Evolutionary conservation across 2,888 invertebrate species (phyloP), one percentile per base, ranked within the genome.

Genomic region (Hartigia nigra): DNA sequence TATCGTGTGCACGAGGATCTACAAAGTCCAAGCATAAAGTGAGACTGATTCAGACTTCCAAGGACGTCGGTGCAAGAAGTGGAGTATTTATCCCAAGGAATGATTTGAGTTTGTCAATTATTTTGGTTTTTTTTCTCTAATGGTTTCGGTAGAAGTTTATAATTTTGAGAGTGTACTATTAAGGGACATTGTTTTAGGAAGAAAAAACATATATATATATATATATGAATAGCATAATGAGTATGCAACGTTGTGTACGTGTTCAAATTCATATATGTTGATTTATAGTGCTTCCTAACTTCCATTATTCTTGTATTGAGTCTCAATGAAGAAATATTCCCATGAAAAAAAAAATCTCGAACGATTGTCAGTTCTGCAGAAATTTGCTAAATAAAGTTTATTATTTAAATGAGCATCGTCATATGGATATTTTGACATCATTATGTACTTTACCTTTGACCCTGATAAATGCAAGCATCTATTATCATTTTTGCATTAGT

Each of bases 1-100:
- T 87, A 93, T 96, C 75, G 95, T 94, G 81, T 95, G 95, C 92
- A 95, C 95, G 88, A 93, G 96, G 88, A 92, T 95, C 84, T 96
- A 96, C 94, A 95, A 96, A 90, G 92, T 93, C 84, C 93, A 94
- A 88, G 94, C 94, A 93, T 90, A 88, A 88, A 12, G 31, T 14
- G 72, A 72, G 32, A 55, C 55, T 55, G 55, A 55, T 55, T 23
- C 9, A 55, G 14, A 23, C 23, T 55, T 55, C 55, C 23, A 55
- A 55, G 55, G 23, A 23, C 9, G 55, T 55, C 23, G 23, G 23
- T 55, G 23, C 23, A 23, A 5, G 55, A 55, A 23, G 23, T 55
- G 23, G 55, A 55, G 23, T 55, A 55, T 55, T 23, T 55, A 55
- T 55, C 23, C 55, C 55, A 55, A 55, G 9, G 55, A 9, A 23